Evolutionary conservation across 2,797 vertebrate genomes (phyloP).

Genomic region (Meriones psammophilus): DNA sequence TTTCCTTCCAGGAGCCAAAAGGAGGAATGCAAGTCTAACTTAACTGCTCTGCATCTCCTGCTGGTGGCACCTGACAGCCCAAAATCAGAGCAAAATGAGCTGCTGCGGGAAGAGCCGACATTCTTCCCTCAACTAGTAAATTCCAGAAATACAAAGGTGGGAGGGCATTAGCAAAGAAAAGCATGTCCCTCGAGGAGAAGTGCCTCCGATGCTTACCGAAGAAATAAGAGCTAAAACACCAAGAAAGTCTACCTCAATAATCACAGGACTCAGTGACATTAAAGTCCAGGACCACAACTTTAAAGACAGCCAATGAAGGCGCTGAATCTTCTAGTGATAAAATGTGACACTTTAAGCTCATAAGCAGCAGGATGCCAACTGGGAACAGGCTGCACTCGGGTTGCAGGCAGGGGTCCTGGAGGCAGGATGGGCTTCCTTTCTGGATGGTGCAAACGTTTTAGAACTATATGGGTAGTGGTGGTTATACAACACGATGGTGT

Average conservation of each 20-base stretch:
- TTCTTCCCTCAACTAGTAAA: not conserved
- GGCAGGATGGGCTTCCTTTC: not conserved
- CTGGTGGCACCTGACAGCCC: slow-evolving; percentile 28
- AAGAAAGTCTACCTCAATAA: not conserved
- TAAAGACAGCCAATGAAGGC: not conserved
- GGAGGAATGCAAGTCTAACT: slow-evolving; percentile 49
- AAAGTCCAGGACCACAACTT: not conserved
- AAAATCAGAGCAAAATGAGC: not conserved
- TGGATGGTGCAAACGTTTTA: not conserved
- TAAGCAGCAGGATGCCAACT: not conserved
- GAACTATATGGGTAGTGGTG: not conserved
- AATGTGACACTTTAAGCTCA: not conserved
- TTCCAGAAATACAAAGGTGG: not conserved
- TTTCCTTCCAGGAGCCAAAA: slow-evolving; percentile 41
- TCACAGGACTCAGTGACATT: not conserved
- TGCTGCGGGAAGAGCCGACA: not conserved
- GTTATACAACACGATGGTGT: not conserved
- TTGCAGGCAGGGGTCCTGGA: no score
- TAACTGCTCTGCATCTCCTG: slow-evolving; percentile 31
- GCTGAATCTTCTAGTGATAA: not conserved
- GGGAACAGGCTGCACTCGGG: not conserved
- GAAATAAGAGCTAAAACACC: not conserved
- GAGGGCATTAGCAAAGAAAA: not conserved
- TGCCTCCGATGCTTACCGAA: not conserved
- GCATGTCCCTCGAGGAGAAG: not conserved